A percentile compares a stretch with the other conserved stretches of the same genome.
Evolutionary conservation across 2,888 invertebrate species (phyloP).

Genomic region (Phaonia tiefii): DNA sequence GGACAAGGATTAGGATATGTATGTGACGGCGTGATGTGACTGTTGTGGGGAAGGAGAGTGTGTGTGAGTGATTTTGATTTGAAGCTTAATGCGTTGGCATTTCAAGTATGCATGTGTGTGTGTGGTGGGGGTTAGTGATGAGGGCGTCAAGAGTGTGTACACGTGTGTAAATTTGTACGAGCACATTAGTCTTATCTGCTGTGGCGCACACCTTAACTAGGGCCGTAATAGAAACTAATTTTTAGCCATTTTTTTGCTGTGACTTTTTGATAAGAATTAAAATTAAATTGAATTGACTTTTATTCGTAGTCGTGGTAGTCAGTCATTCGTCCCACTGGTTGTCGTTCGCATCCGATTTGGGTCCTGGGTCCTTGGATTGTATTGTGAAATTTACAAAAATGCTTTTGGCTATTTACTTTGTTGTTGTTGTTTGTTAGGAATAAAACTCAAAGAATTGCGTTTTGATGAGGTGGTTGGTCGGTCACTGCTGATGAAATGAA

Average conservation of each 20-base stretch:
- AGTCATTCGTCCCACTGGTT: too few species aligned
- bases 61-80: not conserved
- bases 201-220: slow-evolving; percentile 58
- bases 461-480: slow-evolving; percentile 57
- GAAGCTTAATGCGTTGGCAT: slow-evolving; percentile 34
- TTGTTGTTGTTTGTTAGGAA: not conserved
- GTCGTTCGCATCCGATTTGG: not conserved
- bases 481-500: slow-evolving; percentile 40
- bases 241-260: slow-evolving; percentile 37
- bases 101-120: slow-evolving; percentile 45
- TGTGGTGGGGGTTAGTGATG: slow-evolving; percentile 12
- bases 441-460: slow-evolving; percentile 32
- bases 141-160: slow-evolving; percentile 39
- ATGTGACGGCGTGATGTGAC: slow-evolving; percentile 1
- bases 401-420: slow-evolving; percentile 48
- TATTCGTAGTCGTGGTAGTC: slow-evolving; percentile 29
- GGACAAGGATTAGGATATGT: slow-evolving; percentile 12
- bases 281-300: slow-evolving; percentile 62
- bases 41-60: not conserved
- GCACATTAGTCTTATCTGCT: slow-evolving; percentile 51
- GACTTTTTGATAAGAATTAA: slow-evolving; percentile 66
- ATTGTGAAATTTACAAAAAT: slow-evolving; percentile 42
- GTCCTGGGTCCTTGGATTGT: too few species aligned
- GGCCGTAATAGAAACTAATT: slow-evolving; percentile 31
- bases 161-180: slow-evolving; percentile 18